These are phyloP conservation scores for Engraulis encrasicolus DNA, from an alignment of 2,113 vertebrate genomes.

Conservation along the genomic window DNA sequence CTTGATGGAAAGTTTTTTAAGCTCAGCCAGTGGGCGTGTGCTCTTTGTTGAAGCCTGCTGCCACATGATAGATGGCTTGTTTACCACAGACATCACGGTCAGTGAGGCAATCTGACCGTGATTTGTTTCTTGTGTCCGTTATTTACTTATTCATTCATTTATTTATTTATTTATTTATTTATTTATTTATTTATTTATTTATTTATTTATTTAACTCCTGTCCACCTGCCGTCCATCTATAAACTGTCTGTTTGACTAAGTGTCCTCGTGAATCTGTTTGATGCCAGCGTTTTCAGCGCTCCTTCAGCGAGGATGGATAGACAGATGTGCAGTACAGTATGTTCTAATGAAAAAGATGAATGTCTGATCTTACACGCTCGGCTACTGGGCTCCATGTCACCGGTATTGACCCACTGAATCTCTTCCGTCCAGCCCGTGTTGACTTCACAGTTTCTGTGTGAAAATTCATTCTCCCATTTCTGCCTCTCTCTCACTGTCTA, in stretches of 20 bases:
- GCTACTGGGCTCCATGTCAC: background rate
- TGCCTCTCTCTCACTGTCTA: background rate
- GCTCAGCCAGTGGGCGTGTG: background rate
- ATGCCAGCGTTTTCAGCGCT: background rate
- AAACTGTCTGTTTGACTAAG: background rate
- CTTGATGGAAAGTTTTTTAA: background rate
- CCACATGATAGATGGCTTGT: background rate
- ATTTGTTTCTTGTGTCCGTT: too few relatives aligned
- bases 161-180: too few relatives aligned
- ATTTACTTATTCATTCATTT: too few relatives aligned
- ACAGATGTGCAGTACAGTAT: too few relatives aligned
- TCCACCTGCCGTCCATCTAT: background rate
- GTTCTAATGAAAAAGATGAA: background rate
- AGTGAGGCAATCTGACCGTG: background rate
- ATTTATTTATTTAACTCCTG: background rate
- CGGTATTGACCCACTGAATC: background rate
- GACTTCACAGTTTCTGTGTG: background rate
- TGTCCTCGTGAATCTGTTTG: background rate
- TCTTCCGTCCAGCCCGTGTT: background rate
- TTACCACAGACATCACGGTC: background rate
- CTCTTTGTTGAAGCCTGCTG: background rate
- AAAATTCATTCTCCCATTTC: too few relatives aligned
- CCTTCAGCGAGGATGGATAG: background rate
- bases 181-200: too few relatives aligned
- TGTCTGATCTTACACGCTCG: background rate